Base-by-base conservation (phyloP, 2,797 vertebrate genomes). In the Falco rusticolus region DNA sequence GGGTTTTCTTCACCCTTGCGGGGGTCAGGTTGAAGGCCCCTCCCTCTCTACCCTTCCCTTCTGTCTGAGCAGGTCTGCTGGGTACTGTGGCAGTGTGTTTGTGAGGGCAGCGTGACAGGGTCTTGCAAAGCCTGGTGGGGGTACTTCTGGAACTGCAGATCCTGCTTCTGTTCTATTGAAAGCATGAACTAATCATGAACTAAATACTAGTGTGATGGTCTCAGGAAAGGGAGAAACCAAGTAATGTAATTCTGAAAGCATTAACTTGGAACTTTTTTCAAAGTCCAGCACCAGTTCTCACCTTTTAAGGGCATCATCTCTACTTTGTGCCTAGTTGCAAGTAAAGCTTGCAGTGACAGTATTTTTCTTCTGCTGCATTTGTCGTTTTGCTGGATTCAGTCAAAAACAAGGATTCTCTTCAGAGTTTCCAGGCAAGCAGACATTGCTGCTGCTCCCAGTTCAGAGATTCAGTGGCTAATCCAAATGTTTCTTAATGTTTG, bases 401-500 rank as follows among this genome's bases (percentile, higher is more conserved):
- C 84, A 84, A 50, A 95, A 69, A 94, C 95, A 95, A 96, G 93
- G 93, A 82, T 69, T 94, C 94, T 91, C 87, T 95, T 95, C 96
- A 96, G 85, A 95, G 65, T 86, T 90, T 87, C 87, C 94, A 95
- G 93, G 91, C 88, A 72, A 94, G 89, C 92, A 92, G 95, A 91
- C 94, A 91, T 94, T 68, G 15, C 80, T 93, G 92, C 92, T 94
- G 77, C 80, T 97, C 74, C 94, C 59, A 82, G 1, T 94, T 93
- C 94, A 90, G 91, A 94, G 86, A 66, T 74, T 96, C 56, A 3
- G 56, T 80, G 76, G 81, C 95, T 95, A 96, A 95, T 93, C 93
- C 94, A 95, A 96, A 92, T 70, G 94, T 96, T 94, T 94, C 95
- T 95, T 92, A 90, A 92, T 90, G 76, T 96, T 96, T 94, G 92